These are phyloP conservation scores for Philaethria dido DNA, from an alignment of 2,888 invertebrate species.

Conservation along the genomic window DNA sequence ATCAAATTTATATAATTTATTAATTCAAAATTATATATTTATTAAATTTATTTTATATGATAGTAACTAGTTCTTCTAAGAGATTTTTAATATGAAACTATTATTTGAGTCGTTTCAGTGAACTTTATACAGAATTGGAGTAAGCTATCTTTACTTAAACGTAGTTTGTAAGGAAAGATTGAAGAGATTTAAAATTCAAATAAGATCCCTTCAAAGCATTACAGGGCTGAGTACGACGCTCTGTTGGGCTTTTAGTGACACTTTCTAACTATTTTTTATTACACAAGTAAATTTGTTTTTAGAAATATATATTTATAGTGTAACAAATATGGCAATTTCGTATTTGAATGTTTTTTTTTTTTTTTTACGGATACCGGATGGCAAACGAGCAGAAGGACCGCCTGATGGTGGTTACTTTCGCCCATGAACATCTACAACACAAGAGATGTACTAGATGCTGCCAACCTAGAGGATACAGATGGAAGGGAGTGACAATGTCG, in stretches of 20 bases:
- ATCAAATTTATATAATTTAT: too few species aligned
- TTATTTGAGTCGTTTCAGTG: slow-evolving; percentile 11
- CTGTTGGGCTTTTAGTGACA: not conserved
- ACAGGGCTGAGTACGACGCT: not conserved
- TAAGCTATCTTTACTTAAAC: slow-evolving; percentile 15
- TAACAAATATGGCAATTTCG: not conserved
- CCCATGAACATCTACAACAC: too few species aligned
- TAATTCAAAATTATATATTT: not conserved
- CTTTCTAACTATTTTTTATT: slow-evolving; percentile 1
- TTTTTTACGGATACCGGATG: too few species aligned
- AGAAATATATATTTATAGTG: not conserved
- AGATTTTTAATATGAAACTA: slow-evolving; percentile 14
- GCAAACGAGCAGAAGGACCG: too few species aligned
- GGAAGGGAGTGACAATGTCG: too few species aligned
- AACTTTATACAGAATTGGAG: slow-evolving; percentile 10
- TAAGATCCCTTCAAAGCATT: slow-evolving; percentile 18
- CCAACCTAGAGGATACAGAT: too few species aligned
- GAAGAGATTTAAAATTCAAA: slow-evolving; percentile 26
- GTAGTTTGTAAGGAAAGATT: slow-evolving; percentile 21
- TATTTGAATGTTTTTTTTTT: too few species aligned
- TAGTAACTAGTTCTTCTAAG: not conserved
- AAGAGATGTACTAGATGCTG: too few species aligned
- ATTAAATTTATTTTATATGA: not conserved
- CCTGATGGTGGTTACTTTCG: too few species aligned
- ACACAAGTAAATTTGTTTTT: not conserved